A percentile compares a stretch with the other conserved stretches of the same genome.
Conservation (phyloP, 2,888 invertebrate genomes). For the Melinaea menophilus region DNA sequence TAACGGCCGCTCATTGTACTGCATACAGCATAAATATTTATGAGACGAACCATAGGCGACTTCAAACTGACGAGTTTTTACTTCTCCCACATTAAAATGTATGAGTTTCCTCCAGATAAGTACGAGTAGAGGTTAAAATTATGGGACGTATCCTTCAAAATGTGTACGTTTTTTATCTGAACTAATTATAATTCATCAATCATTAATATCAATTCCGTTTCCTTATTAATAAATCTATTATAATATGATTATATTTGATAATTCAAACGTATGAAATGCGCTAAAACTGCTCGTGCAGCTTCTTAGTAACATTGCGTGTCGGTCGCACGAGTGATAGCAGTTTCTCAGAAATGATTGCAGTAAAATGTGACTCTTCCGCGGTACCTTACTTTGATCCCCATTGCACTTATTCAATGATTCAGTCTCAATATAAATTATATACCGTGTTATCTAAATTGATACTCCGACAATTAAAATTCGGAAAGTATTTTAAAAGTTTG, state of each 20-base stretch:
- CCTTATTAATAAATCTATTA: not conserved
- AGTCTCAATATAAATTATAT: constrained; percentile 27
- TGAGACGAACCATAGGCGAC: constrained; percentile 61
- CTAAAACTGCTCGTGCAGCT: constrained; percentile 49
- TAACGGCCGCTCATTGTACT: constrained; percentile 67
- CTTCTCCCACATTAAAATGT: constrained; percentile 61
- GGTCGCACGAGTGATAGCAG: constrained; percentile 44
- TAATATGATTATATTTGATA: too few relatives aligned
- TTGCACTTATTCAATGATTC: constrained; percentile 27
- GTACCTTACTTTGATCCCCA: constrained; percentile 29
- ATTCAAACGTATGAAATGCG: constrained; percentile 25
- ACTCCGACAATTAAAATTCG: constrained; percentile 10
- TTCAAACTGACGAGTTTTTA: constrained; percentile 67
- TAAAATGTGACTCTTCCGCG: constrained; percentile 50
- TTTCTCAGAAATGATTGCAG: constrained; percentile 60
- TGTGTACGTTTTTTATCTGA: constrained; percentile 17
- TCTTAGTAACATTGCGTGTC: constrained; percentile 44
- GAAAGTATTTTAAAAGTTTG: not conserved
- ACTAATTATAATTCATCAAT: constrained; percentile 18
- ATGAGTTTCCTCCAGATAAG: constrained; percentile 38
- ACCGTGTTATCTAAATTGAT: constrained; percentile 25
- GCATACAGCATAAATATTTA: constrained; percentile 69
- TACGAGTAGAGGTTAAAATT: constrained; percentile 23
- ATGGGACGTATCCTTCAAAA: constrained; percentile 16
- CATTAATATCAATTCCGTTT: constrained; percentile 2